Evolutionary conservation across 2,113 vertebrate species (phyloP), one percentile per base, ranked within the genome.

Genomic region (Diphyllodes magnificus): DNA sequence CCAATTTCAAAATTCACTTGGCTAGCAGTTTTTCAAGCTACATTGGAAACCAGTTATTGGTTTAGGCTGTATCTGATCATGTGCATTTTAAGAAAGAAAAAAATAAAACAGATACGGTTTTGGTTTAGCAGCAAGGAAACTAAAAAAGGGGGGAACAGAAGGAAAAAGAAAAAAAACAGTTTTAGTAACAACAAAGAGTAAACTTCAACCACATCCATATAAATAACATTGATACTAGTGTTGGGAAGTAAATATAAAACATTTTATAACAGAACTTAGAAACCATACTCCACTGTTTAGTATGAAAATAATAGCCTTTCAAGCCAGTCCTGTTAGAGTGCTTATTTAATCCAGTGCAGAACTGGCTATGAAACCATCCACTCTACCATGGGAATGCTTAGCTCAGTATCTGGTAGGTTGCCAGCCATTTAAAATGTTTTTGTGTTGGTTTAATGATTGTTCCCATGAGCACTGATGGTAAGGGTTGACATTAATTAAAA

Each of bases 381-480:
- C 79, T 94, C 96, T 86, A 88, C 73, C 95, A 94, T 96, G 61
- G 90, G 94, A 97, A 97, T 97, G 93, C 97, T 97, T 97, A 97
- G 96, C 97, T 97, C 92, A 30, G 95, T 89, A 86, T 83, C 95
- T 98, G 98, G 97, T 95, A 95, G 93, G 81, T n/a, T 98, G 98
- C 98, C 97, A 98, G 93, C 77, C 96, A 71, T 97, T 97, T 97
- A 90, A 96, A 97, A 98, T 97, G 97, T 96, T 98, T 98, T 97
- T 97, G 97, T 97, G 97, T 92, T 92, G 89, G 92, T 88, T 95
- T 95, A 97, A 93, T 96, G 94, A 97, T 95, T 94, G 93, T 93
- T 97, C 95, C 96, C 97, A 95, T 95, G 94, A 96, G 94, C 87
- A 60, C 88, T 92, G 91, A 95, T 10, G 69, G 84, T 91, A 75